Percentiles rank a stretch among this genome's conserved stretches.
phyloP scores from a whole-genome alignment of 2,797 vertebrate genomes.

The Hydrocynus forskahlii region DNA sequence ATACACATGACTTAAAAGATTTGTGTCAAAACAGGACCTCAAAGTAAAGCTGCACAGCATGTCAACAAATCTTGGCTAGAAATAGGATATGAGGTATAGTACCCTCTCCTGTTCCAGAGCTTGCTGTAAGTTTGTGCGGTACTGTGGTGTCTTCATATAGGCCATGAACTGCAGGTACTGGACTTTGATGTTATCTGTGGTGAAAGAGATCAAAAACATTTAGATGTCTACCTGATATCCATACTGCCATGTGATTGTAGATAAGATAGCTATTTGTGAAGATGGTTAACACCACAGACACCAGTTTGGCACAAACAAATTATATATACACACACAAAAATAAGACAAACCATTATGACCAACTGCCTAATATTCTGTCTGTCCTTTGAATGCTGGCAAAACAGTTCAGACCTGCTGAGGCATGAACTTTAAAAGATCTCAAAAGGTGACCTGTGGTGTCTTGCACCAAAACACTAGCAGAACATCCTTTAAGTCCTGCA shows the following conservation, averaged over 20 bases:
- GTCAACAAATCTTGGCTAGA: neutral
- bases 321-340: too few species aligned
- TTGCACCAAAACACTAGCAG: too few species aligned
- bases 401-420: too few species aligned
- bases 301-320: too few species aligned
- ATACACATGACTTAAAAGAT: neutral
- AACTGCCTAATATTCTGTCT: too few species aligned
- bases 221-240: neutral
- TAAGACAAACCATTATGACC: too few species aligned
- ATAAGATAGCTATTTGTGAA: neutral
- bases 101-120: conserved; percentile 97
- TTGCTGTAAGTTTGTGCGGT: conserved; percentile 92
- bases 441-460: too few species aligned
- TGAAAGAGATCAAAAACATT: conserved; percentile 15
- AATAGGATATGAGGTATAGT: neutral
- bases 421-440: too few species aligned
- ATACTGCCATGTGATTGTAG: neutral
- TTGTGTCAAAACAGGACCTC: too few species aligned
- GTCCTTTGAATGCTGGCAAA: too few species aligned
- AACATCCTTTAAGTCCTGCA: too few species aligned
- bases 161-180: conserved; percentile 97
- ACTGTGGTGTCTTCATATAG: conserved; percentile 96
- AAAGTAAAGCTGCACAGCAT: neutral
- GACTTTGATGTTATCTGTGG: conserved; percentile 93
- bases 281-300: too few species aligned